Percentiles rank a stretch among this genome's conserved stretches.
Conservation (phyloP, 2,113 vertebrate genomes). For the Anthoscopus minutus region DNA sequence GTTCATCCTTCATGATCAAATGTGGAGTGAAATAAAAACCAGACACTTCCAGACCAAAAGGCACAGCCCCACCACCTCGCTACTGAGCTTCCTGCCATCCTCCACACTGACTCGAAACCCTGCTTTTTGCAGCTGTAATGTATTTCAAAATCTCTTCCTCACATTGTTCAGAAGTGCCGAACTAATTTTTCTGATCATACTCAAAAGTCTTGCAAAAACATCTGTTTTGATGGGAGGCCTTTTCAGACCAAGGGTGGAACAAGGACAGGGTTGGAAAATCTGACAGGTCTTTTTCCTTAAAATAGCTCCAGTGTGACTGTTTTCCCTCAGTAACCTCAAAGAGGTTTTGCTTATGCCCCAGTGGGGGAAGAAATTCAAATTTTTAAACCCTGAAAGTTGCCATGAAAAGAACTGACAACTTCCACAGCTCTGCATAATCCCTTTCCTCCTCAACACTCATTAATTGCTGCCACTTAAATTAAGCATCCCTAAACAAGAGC, state of each 20-base stretch:
- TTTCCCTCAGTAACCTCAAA: background rate
- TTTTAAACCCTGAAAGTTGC: background rate
- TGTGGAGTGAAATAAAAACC: background rate
- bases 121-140: background rate
- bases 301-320: background rate
- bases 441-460: background rate
- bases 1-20: background rate
- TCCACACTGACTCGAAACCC: background rate
- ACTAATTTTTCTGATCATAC: background rate
- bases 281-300: background rate
- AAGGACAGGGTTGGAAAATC: background rate
- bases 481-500: background rate
- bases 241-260: background rate
- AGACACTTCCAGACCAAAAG: background rate
- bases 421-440: background rate
- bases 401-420: background rate
- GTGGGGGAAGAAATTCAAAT: background rate
- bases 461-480: background rate
- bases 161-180: background rate
- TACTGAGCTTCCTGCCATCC: background rate
- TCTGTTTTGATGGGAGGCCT: background rate
- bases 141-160: background rate
- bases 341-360: background rate
- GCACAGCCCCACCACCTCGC: fast-evolving
- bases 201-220: background rate